These are phyloP conservation scores for Drosophila pachea DNA, from an alignment of 1,140 invertebrate genomes.

Conservation along the genomic window DNA sequence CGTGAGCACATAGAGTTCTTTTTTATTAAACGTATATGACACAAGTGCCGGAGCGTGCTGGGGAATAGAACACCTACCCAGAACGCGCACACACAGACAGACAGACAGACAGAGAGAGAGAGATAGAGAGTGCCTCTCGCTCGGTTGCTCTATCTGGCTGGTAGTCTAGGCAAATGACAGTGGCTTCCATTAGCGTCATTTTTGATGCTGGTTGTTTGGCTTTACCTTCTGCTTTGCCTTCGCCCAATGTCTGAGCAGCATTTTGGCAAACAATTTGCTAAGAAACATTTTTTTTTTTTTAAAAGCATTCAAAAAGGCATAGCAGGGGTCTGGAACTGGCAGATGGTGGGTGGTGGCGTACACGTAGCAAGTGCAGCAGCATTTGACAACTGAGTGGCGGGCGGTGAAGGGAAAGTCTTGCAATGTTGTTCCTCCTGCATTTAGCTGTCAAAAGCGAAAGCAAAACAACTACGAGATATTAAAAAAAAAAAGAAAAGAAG, in stretches of 20 bases:
- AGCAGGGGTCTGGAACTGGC: background rate
- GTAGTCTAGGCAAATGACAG: slow-evolving; percentile 48
- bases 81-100: background rate
- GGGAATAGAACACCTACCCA: slow-evolving; percentile 16
- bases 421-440: slow-evolving; percentile 53
- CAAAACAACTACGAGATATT: slow-evolving; percentile 46
- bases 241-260: slow-evolving; percentile 46
- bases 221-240: slow-evolving; percentile 18
- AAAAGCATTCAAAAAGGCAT: slow-evolving; percentile 41
- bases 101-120: no score
- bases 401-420: slow-evolving; percentile 39
- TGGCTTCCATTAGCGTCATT: slow-evolving; percentile 75
- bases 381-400: slow-evolving; percentile 69
- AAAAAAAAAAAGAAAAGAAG: no score
- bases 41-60: slow-evolving; percentile 33
- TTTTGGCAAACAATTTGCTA: slow-evolving; percentile 75
- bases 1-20: slow-evolving; percentile 27
- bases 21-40: slow-evolving; percentile 64
- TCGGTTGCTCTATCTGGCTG: background rate
- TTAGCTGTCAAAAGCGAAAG: slow-evolving; percentile 73
- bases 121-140: background rate
- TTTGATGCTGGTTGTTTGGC: slow-evolving; percentile 37
- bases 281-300: slow-evolving; percentile 74
- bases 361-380: slow-evolving; percentile 57
- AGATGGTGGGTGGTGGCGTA: background rate